Evolutionary conservation across 1,140 invertebrate species (phyloP), one percentile per base, ranked within the genome.

Genomic region (Procambarus clarkii): DNA sequence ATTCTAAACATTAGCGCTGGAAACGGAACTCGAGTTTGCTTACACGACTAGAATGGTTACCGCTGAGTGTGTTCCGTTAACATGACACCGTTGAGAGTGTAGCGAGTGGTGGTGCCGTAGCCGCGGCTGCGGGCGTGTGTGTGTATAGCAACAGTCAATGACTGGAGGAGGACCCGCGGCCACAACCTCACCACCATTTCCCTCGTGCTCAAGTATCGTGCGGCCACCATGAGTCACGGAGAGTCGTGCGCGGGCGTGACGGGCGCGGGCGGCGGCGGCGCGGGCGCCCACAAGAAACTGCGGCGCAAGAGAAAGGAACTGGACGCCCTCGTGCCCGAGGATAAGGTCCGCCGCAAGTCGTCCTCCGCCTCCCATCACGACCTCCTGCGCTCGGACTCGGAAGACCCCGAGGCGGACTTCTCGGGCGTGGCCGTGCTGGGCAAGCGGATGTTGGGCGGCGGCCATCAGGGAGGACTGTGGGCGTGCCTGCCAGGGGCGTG

Each of bases 241-340:
- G 89, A 91, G 83, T 91, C 89, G 13, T 91, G 89, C 54, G 89
- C 89, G 45, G 88, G 88, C 46, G 88, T 91, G 86, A 82, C 82
- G 45, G 89, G 89, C 48, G 82, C 85, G 79, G 86, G 45, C 2
- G 86, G 78, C 78, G 60, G 60, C 58, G 78, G 78, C 50, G 89
- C 86, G 54, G 87, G 78, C 15, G 80, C 69, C 9, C 92, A 93
- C 83, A 93, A 93, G 60, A 93, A 93, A 64, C 88, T 92, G 9
- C 90, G 92, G 54, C 86, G 91, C 60, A 93, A 93, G 91, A 87
- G 92, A 76, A 93, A 93, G 87, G 92, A 93, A 54, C 83, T 93
- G 46, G 92, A 93, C 78, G 92, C 92, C 7, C 90, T 93, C 7
- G 92, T 93, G 18, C 85, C 92, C n/a, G 92, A 93, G 83, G 92